Conservation (phyloP, 1,140 invertebrate genomes). For the Drosophila seguyi region DNA sequence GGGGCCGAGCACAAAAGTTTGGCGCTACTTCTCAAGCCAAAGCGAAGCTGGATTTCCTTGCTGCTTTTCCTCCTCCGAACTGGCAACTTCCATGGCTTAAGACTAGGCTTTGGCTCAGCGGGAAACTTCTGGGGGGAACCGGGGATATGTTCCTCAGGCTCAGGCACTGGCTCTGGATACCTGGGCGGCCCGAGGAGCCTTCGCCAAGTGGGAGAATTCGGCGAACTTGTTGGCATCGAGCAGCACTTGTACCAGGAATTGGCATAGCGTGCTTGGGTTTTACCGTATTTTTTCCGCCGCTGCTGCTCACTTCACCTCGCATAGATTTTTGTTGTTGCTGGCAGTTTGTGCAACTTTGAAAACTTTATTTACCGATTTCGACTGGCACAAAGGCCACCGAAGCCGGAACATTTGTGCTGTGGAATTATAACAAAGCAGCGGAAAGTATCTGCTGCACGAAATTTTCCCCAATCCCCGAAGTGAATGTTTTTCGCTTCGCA, state of each 20-base stretch:
- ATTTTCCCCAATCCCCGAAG: conserved; percentile 16
- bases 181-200: conserved; percentile 12
- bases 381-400: conserved; percentile 54
- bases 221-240: conserved; percentile 50
- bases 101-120: conserved; percentile 73
- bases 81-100: conserved; percentile 77
- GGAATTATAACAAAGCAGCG: conserved; percentile 61
- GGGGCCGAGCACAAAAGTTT: conserved; percentile 80
- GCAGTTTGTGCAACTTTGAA: conserved; percentile 70
- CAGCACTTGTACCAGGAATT: conserved; percentile 59
- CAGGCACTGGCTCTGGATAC: conserved; percentile 24
- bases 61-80: conserved; percentile 35
- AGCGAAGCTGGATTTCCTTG: conserved; percentile 39
- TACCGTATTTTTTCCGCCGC: conserved; percentile 15
- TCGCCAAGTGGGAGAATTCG: conserved; percentile 39
- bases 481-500: conserved; percentile 23
- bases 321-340: conserved; percentile 33
- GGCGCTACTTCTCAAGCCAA: conserved; percentile 50
- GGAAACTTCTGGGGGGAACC: conserved; percentile 20
- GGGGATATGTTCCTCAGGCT: conserved; percentile 34
- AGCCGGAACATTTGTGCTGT: conserved; percentile 41
- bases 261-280: conserved; percentile 33
- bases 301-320: conserved; percentile 18
- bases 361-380: conserved; percentile 71
- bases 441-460: conserved; percentile 52